Evolutionary conservation across 2,113 vertebrate genomes (phyloP), one percentile per base, ranked within the genome.

Genomic region (Neogobius melanostomus): DNA sequence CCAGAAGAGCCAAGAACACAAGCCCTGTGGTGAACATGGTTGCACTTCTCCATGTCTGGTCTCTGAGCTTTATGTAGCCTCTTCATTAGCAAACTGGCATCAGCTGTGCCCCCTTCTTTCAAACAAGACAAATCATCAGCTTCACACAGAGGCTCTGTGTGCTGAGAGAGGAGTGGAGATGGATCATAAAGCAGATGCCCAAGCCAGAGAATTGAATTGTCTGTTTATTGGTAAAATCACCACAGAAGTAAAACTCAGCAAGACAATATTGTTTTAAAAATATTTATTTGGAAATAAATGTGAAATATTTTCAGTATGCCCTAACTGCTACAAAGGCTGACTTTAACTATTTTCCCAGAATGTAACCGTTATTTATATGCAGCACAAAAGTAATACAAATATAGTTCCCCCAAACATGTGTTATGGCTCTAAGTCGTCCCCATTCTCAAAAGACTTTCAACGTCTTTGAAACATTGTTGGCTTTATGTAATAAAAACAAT

Each of bases 21-120:
- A 82, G 47, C 48, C 42, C 17, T 14, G 64, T 36, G 1, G 78
- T 7, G 72, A 85, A 76, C 86, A 87, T 84, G 75, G 9, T 67
- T 69, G 68, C 0, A 1, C 5, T 6, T 15, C 1, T 5, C 4
- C 3, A 1, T 0, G 8, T 11, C 0, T 5, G 8, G 0, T 49
- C 47, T 21, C 28, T 17, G 51, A 62, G 42, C 76, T 81, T 82
- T 85, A 85, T 76, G 53, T 52, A 46, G 8, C 44, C 43, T 46
- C 65, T 56, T 81, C 28, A 79, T 88, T 62, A 44, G 6, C 7
- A 8, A 71, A 88, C 66, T 81, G 77, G 74, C 54, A 69, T 80
- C 89, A 91, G 87, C 84, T 88, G 86, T 46, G 75, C 47, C 42
- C 49, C 72, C 62, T 49, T 57, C 57, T 46, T 62, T 85, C 79